Evolutionary conservation across 1,140 invertebrate genomes (phyloP), one percentile per base, ranked within the genome.

Genomic region (Formica selysi): DNA sequence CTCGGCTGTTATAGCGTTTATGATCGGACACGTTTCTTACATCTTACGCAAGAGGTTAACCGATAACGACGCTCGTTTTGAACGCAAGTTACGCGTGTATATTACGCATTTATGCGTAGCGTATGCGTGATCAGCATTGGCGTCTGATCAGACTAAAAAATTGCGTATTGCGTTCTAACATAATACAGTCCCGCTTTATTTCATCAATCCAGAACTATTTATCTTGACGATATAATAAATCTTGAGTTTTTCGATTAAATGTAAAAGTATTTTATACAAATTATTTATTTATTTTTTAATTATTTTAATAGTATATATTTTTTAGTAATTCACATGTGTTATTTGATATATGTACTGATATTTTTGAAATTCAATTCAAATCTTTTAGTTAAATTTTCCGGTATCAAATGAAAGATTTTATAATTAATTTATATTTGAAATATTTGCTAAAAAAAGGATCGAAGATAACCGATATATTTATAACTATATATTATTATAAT

Each of bases 41-140:
- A 51, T 64, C 44, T 89, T 89, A 57, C 61, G 88, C 62, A 89
- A 89, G 62, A 86, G 83, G 83, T 89, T 80, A 89, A 81, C 76
- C 22, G 88, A 89, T 89, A 89, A 89, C 68, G 62, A 68, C 61
- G 48, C 22, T 54, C 70, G 68, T 88, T 89, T 86, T 80, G 67
- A 73, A 74, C 79, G 38, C 54, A 74, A 73, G 36, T 86, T 86
- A 86, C 48, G 70, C 74, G 10, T 71, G 22, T 62, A 22, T 51
- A 73, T 70, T 57, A 86, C 73, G 73, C 81, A 76, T 65, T 88
- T 78, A 32, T 85, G 68, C 86, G 87, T 89, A 89, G 85, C 83
- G 11, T 67, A 38, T 36, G 54, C 29, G 44, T 65, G 81, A 85
- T 85, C 76, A 85, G 38, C 61, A 51, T 76, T 76, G 44, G 22